Conservation (phyloP, 2,797 vertebrate species). For the Brachyrhaphis roseni region DNA sequence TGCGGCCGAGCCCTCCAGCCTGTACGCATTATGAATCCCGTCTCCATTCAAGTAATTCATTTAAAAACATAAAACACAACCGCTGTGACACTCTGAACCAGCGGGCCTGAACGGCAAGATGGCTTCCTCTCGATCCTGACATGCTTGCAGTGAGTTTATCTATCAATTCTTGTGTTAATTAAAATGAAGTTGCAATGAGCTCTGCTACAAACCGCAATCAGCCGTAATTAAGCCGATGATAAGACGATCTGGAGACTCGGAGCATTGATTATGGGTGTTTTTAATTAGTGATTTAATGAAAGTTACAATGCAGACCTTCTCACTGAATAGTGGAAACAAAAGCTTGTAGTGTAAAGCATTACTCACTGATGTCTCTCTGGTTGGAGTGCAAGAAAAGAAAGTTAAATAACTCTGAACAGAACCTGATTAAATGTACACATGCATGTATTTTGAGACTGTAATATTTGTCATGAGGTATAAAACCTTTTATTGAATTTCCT, state of each 20-base stretch:
- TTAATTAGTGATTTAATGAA: constrained; percentile 62
- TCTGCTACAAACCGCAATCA: constrained; percentile 51
- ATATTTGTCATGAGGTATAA: background rate
- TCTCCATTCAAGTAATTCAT: background rate
- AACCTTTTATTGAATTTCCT: background rate
- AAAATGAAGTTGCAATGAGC: constrained; percentile 47
- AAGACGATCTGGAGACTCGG: constrained; percentile 46
- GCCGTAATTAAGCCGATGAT: constrained; percentile 49
- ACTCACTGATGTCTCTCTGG: constrained; percentile 16
- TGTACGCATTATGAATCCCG: background rate
- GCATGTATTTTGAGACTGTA: background rate
- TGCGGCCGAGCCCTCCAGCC: background rate
- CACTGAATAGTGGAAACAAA: constrained; percentile 40
- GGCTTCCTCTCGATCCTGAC: constrained; percentile 16
- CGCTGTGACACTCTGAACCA: background rate
- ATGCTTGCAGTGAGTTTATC: constrained; percentile 10
- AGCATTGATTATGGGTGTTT: constrained; percentile 35
- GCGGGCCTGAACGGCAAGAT: constrained; percentile 8
- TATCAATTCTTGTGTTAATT: constrained; percentile 37
- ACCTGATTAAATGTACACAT: background rate
- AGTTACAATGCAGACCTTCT: constrained; percentile 20
- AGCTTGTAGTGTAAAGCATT: background rate
- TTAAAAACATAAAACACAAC: constrained; percentile 1
- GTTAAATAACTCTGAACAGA: background rate
- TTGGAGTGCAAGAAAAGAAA: background rate